Conservation (phyloP, 2,797 vertebrate species). For the Notolabrus celidotus region DNA sequence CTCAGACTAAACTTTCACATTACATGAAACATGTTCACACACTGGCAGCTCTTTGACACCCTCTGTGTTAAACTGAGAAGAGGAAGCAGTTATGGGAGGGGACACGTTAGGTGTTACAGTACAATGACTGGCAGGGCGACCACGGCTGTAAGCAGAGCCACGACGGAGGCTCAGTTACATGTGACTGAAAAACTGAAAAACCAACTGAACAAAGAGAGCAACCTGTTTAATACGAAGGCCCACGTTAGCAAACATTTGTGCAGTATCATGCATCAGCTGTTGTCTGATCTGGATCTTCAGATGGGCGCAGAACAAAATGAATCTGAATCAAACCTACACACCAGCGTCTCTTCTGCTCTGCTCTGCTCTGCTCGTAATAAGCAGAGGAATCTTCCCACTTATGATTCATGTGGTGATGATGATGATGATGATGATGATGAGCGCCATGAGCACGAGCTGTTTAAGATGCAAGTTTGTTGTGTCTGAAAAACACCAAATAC, state of each 20-base stretch:
- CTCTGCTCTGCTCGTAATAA: conserved; percentile 10
- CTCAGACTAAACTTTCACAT: neutral
- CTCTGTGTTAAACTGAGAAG: conserved; percentile 43
- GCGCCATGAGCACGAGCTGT: conserved; percentile 37
- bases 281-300: neutral
- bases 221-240: neutral
- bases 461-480: conserved; percentile 63
- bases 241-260: neutral
- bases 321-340: conserved; percentile 17
- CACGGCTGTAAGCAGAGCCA: conserved; percentile 2
- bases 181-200: neutral
- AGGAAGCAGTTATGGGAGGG: conserved; percentile 57
- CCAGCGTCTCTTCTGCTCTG: conserved; percentile 1
- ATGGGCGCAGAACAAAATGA: conserved; percentile 2
- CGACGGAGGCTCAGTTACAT: neutral
- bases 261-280: neutral
- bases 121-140: conserved; percentile 21
- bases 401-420: conserved; percentile 44
- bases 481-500: conserved; percentile 62
- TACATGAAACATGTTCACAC: conserved; percentile 16
- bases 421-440: conserved; percentile 20
- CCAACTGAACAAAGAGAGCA: neutral
- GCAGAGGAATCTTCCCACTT: conserved; percentile 25
- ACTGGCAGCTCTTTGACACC: conserved; percentile 33
- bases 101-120: conserved; percentile 36